Percentiles rank a stretch among this genome's conserved stretches.
Evolutionary conservation across 2,113 vertebrate genomes (phyloP).

Genomic region (Physeter macrocephalus): DNA sequence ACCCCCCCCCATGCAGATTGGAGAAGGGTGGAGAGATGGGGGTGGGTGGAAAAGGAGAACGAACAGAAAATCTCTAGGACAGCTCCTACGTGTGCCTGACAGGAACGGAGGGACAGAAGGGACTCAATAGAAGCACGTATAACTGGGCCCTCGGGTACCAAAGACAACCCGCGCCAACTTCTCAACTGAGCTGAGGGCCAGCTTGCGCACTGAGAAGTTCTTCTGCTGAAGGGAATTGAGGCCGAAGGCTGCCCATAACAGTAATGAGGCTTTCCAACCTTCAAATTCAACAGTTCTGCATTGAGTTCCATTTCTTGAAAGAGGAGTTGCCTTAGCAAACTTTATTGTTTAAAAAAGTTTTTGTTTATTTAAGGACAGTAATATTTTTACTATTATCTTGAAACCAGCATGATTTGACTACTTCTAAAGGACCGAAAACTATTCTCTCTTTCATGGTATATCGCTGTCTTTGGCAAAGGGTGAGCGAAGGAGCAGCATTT

Average conservation of each 20-base stretch:
- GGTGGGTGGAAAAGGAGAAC: too few relatives aligned
- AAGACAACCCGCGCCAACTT: not conserved
- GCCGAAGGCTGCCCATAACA: not conserved
- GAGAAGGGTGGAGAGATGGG: not conserved
- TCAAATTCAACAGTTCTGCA: not conserved
- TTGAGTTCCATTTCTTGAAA: not conserved
- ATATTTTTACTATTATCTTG: not conserved
- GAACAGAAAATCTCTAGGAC: not conserved
- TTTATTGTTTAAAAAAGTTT: not conserved
- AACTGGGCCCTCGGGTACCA: not conserved
- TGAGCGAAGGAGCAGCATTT: slow-evolving; percentile 11
- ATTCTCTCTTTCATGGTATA: not conserved
- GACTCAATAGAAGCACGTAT: accelerated
- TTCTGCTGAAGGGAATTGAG: not conserved
- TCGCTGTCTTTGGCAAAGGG: not conserved
- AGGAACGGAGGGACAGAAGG: not conserved
- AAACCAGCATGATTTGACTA: not conserved
- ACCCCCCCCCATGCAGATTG: not conserved
- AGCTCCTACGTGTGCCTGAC: not conserved
- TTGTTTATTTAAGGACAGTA: not conserved
- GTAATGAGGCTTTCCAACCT: not conserved
- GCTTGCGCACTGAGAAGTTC: accelerated
- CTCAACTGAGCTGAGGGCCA: not conserved
- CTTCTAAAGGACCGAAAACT: not conserved
- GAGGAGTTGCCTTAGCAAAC: not conserved